Percentiles rank a stretch among this genome's conserved stretches.
These are phyloP conservation scores for Melikaiella ostensackeni DNA, from an alignment of 2,888 invertebrate genomes.

Conservation along the genomic window DNA sequence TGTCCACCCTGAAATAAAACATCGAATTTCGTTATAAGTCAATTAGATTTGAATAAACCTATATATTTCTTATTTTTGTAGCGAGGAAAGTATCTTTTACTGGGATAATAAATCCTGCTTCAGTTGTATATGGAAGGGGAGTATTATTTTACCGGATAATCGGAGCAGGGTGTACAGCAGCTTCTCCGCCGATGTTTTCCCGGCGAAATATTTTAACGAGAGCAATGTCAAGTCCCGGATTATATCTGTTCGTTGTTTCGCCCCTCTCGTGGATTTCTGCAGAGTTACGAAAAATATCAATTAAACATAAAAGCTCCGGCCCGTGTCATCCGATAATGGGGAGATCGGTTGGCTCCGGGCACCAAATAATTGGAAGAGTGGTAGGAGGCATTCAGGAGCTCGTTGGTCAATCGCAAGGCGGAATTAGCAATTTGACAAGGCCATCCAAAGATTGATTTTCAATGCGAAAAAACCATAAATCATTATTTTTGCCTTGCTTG, in stretches of 20 bases:
- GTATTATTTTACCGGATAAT: constrained; percentile 39
- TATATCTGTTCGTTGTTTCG: constrained; percentile 68
- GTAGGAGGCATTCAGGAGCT: constrained; percentile 31
- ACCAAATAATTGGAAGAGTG: constrained; percentile 54
- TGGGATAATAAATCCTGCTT: background rate
- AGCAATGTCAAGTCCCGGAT: constrained; percentile 70
- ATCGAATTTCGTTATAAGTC: background rate
- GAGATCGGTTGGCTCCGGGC: constrained; percentile 55
- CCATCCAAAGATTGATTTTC: background rate
- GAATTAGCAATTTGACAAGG: background rate
- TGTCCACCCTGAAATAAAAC: no score
- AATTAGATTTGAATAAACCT: background rate
- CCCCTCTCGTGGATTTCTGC: constrained; percentile 67
- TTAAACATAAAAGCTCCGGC: constrained; percentile 76
- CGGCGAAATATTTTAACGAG: constrained; percentile 69
- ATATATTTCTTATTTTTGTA: background rate
- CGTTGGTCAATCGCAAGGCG: background rate
- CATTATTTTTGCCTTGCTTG: background rate
- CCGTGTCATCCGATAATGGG: constrained; percentile 77
- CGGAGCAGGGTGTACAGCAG: constrained; percentile 28
- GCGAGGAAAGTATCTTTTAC: constrained; percentile 8
- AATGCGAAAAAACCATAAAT: background rate
- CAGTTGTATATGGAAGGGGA: background rate
- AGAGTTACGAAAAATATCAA: constrained; percentile 77
- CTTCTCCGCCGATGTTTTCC: constrained; percentile 41